Base-by-base conservation (phyloP, 1,140 invertebrate species). In the Musca vetustissima region DNA sequence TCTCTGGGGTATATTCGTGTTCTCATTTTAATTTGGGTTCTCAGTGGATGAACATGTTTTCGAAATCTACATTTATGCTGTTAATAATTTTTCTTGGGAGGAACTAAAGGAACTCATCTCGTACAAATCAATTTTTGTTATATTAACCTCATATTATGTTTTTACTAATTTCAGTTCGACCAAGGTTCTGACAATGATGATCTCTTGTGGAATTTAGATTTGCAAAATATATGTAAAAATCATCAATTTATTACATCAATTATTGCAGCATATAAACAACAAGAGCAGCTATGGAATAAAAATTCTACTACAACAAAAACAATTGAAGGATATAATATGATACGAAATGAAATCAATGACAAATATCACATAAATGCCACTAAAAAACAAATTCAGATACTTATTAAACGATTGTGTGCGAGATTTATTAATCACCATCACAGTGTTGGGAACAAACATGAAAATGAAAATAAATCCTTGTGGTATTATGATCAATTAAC, bases 261-360 rank as follows among this genome's bases (percentile, higher is more conserved):
- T 32, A 59, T 59, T n/a, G 32, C 1, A n/a, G 55, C 55, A 6
- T 59, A 59, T 28, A 14, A 59, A 59, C 25, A 59, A 28, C 55
- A 59, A 32, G 13, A n/a, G 2, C 7, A 17, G 1, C 15, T 59
- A 28, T 59, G 55, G 55, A 59, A 14, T 14, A 59, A 17, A 32
- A 59, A 59, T n/a, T 15, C 7, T 17, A 59, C n/a, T 59, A 28
- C 55, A n/a, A n/a, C 55, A 59, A 28, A 59, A n/a, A 59, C 17
- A n/a, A n/a, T 17, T 9, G 32, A n/a, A 59, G 55, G 24, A 0
- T 14, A 32, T 28, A 0, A 59, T 11, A 59, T 17, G 0, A 59
- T 59, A 59, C 13, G n/a, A n/a, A 32, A 59, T 6, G 24, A 28
- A 59, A 59, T 59, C 17, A 59, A 59, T 59, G 25, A 59, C 15